Base-by-base conservation (phyloP, 2,113 vertebrate species). In the Misgurnus mizolepis region DNA sequence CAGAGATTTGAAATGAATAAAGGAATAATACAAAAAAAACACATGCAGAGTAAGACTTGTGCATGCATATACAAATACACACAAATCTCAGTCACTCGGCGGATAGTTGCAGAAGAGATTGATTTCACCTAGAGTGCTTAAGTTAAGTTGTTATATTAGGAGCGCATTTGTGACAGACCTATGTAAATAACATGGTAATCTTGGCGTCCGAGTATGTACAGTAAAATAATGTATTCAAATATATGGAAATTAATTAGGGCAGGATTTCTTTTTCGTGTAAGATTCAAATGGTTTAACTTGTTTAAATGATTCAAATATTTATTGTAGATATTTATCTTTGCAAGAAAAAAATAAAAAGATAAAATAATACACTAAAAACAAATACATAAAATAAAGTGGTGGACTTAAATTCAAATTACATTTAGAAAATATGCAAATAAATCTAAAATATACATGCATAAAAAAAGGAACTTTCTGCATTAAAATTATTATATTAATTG, bases 201-300 rank as follows among this genome's bases (percentile, higher is more conserved):
- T 45, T 53, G 75, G 75, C 15, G 15, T 22, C 27, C 27, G 56
- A 55, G 75, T 66, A 53, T 53, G 75, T 77, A 77, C 62, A 77
- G 75, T 77, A 77, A 77, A 76, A 77, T 77, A 55, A 27, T 66
- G 55, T 55, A 77, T 40, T 53, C 75, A 77, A 77, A 77, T 66
- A 15, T 66, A 77, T 8, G 75, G 17, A 77, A 77, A 77, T 66
- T 14, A 53, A 66, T 66, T 53, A 53, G 27, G 62, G 61, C 22
- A 40, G 61, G 17, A n/a, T 47, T 58, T 17, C 27, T 34, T 34
- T 34, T 34, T 34, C 27, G 27, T 47, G 58, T 11, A 22, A 14
- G 56, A 62, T 64, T 64, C 27, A 34, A 34, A 34, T 34, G 27
- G 3, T 34, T 34, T 34, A 34, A 34, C 27, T 34, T 34, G 27